phyloP scores from a whole-genome alignment of 2,797 vertebrate species.

The Phataginus tetradactyla region DNA sequence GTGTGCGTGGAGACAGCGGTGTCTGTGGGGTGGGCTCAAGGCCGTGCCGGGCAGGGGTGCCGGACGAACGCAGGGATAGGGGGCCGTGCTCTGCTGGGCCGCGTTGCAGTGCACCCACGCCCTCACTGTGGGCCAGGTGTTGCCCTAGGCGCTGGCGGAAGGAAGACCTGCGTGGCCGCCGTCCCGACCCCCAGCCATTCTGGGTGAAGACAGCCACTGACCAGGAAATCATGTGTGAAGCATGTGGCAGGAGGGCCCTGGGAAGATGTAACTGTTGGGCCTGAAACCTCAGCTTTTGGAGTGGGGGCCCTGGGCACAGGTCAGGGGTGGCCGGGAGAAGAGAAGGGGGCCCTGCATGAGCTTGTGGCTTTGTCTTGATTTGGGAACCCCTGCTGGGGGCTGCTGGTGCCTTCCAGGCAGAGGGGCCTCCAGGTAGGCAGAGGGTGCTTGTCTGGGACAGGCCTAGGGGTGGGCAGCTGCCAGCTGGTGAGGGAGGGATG shows the following conservation, averaged over 20 bases:
- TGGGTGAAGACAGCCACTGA: background rate
- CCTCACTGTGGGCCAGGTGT: accelerated
- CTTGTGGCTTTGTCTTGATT: no score
- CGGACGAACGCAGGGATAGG: background rate
- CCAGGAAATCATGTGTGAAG: background rate
- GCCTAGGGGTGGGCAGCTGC: background rate
- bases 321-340: background rate
- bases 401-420: background rate
- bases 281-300: background rate
- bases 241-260: background rate
- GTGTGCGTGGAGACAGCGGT: no score
- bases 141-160: background rate
- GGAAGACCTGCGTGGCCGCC: background rate
- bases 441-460: background rate
- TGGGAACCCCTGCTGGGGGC: background rate
- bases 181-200: background rate
- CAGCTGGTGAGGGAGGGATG: background rate
- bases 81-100: accelerated
- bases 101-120: accelerated
- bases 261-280: background rate
- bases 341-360: no score
- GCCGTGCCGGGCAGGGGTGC: background rate
- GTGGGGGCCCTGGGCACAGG: no score
- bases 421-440: background rate
- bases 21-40: accelerated